Evolutionary conservation across 2,888 invertebrate genomes (phyloP), one percentile per base, ranked within the genome.

Genomic region (Ennomos fuscantarius): DNA sequence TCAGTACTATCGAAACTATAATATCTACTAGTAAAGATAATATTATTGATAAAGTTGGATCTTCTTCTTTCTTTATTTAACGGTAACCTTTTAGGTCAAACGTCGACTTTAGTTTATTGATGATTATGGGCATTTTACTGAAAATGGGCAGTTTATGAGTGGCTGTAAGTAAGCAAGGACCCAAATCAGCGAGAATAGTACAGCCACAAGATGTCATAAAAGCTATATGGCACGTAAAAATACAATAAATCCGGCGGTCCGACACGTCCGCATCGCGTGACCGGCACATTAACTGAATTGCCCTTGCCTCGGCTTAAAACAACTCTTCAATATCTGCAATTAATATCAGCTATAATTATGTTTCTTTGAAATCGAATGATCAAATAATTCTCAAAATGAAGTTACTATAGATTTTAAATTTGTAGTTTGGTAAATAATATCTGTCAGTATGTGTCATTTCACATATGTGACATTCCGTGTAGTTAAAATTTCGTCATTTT

Each of bases 181-280:
- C n/a, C 32, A 11, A 47, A 13, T 47, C 42, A 43, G 11, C 33
- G 24, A 33, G 39, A 39, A 43, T 11, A 32, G 42, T 47, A 15
- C 15, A 34, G 12, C 49, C 54, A 37, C 56, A 55, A 59, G 56
- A 60, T 48, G 55, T 58, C 62, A 64, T 62, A 66, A 65, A 66
- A 58, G 43, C 55, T 54, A 48, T 46, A 62, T 54, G 47, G 62
- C 66, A 64, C 62, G 66, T 66, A 62, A 62, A 63, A 63, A 60
- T 46, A 58, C 62, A 56, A 74, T 73, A 74, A 73, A 73, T 68
- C 65, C 39, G 50, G 32, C 47, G 56, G 51, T 56, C 65, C 62
- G 59, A 66, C 62, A 72, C 69, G 71, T 76, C 69, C 64, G 62
- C 68, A 59, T 81, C 61, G 78, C 80, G 79, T 80, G 79, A 73